Conservation (phyloP, 2,797 vertebrate genomes). For the Zenarchopterus dispar region DNA sequence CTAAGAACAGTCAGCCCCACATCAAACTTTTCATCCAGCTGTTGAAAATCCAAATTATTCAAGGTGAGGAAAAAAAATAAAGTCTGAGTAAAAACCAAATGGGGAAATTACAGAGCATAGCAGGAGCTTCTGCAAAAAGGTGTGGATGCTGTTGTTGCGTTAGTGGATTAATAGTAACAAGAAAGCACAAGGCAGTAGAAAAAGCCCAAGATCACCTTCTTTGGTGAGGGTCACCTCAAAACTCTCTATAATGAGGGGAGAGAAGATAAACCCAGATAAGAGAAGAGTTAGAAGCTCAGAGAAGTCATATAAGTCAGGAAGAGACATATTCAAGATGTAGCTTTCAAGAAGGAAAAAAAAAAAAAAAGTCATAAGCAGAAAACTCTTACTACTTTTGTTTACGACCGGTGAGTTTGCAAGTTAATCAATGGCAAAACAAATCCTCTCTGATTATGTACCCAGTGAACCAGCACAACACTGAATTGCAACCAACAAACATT, state of each 20-base stretch:
- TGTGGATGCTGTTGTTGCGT: constrained; percentile 94
- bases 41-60: constrained; percentile 70
- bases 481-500: constrained; percentile 2
- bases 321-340: constrained; percentile 40
- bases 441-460: constrained; percentile 24
- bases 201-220: constrained; percentile 99
- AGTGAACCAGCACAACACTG: constrained; percentile 13
- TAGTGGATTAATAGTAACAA: constrained; percentile 95
- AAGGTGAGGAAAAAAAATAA: constrained; percentile 71
- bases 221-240: constrained; percentile 99
- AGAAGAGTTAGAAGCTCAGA: constrained; percentile 82
- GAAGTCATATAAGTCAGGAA: constrained; percentile 66
- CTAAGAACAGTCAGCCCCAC: constrained; percentile 86
- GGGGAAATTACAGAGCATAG: constrained; percentile 85
- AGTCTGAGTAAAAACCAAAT: constrained; percentile 62
- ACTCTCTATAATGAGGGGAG: constrained; percentile 97
- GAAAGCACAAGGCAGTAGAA: constrained; percentile 90
- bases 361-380: constrained; percentile 22
- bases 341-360: constrained; percentile 45
- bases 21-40: constrained; percentile 89
- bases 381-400: no score
- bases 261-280: constrained; percentile 96
- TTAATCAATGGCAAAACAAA: background rate
- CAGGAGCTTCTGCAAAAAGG: constrained; percentile 89
- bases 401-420: no score